Evolutionary conservation across 2,797 vertebrate species (phyloP).

Genomic region (Manis pentadactyla): DNA sequence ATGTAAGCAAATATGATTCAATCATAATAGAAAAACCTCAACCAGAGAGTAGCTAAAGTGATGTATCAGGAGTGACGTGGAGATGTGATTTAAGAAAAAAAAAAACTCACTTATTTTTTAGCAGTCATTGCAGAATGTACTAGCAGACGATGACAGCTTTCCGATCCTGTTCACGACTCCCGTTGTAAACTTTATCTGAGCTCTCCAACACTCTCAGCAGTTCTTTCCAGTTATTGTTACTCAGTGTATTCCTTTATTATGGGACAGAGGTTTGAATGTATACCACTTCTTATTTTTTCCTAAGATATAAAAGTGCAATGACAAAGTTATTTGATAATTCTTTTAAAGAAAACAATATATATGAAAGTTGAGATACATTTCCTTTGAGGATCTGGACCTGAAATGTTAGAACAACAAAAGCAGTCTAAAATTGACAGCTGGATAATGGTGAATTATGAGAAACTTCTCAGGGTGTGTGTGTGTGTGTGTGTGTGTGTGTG

Average conservation of each 20-base stretch:
- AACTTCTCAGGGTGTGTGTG: neutral
- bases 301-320: neutral
- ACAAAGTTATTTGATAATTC: neutral
- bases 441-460: neutral
- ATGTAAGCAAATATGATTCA: constrained; percentile 33
- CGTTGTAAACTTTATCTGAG: neutral
- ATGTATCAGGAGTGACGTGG: neutral
- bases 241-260: neutral
- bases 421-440: neutral
- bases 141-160: neutral
- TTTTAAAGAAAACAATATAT: neutral
- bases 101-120: constrained; percentile 2
- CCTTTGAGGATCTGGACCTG: neutral
- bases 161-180: neutral
- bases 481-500: neutral
- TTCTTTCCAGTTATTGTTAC: neutral
- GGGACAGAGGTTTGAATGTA: neutral
- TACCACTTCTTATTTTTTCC: neutral
- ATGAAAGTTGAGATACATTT: neutral
- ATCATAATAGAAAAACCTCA: neutral
- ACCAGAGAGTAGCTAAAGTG: neutral
- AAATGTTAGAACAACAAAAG: neutral
- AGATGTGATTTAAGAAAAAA: neutral
- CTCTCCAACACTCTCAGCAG: neutral
- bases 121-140: neutral